Base-by-base conservation (phyloP, 2,113 vertebrate genomes). In the Poeciliopsis prolifica region DNA sequence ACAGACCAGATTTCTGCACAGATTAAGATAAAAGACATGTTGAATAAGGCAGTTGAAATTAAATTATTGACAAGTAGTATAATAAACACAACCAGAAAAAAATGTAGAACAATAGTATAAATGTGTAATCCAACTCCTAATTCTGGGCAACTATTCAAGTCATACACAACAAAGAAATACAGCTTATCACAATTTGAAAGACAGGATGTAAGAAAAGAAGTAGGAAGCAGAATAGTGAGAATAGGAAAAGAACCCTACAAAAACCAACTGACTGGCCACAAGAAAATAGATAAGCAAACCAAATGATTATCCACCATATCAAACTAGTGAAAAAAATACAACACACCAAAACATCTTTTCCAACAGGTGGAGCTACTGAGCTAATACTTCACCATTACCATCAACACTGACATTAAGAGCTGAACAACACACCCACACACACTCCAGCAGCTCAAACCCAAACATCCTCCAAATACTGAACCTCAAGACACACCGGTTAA, bases 221-320 rank as follows among this genome's bases (percentile, higher is more conserved):
- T 0, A 66, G 31, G 58, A 75, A 48, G n/a, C 0, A 5, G 37
- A 10, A 74, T 17, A 31, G 44, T 48, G 44, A 48, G 44, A 48
- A 19, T 35, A 72, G 54, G 37, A 61, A 76, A 67, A 35, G 14
- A 15, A 71, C 74, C 67, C 62, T 61, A 64, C 17, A 70, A 62
- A 80, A 64, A 67, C 0, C 28, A 72, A 88, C 30, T 60, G 68
- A 63, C 44, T 65, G n/a, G 65, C 35, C 67, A 35, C 12, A 68
- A 40, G 24, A 60, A 72, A 62, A 62, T 37, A 28, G 15, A 44
- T 40, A 70, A 17, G 62, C 78, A 80, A 87, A 70, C 72, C 72
- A 73, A 83, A 80, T 72, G 40, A 86, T 61, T 63, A 78, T 89
- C 88, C 91, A 88, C 88, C 87, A 92, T 72, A 74, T 89, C 85